phyloP scores from a whole-genome alignment of 2,113 vertebrate genomes.

The Axis porcinus region DNA sequence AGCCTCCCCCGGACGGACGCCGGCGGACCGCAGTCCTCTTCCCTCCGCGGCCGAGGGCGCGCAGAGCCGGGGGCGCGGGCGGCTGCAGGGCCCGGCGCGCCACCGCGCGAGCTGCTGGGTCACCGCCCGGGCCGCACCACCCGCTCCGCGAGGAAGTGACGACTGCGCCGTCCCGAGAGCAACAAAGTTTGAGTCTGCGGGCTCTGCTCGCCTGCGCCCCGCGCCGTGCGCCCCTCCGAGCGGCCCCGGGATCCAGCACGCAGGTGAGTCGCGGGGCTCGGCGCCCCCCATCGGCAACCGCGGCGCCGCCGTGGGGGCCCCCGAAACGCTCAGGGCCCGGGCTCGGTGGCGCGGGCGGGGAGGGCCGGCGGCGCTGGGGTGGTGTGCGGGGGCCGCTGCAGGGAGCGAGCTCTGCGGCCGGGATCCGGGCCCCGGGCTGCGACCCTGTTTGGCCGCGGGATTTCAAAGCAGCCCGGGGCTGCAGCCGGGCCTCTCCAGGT shows the following conservation, averaged over 20 bases:
- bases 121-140: constrained; percentile 68
- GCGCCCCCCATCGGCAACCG: not conserved
- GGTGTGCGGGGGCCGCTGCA: not conserved
- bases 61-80: not conserved
- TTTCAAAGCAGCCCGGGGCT: not conserved
- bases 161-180: constrained; percentile 80
- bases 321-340: not conserved
- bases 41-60: not conserved
- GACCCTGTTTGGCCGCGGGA: not conserved
- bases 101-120: constrained; percentile 70
- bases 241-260: not conserved
- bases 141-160: constrained; percentile 84
- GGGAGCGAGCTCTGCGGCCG: not conserved
- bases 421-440: not conserved
- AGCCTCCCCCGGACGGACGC: not conserved
- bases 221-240: not conserved
- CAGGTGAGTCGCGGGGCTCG: constrained; percentile 42
- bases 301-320: not conserved
- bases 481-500: not conserved
- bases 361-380: not conserved
- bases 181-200: constrained; percentile 78
- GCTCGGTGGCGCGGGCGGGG: not conserved
- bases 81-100: constrained; percentile 49
- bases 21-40: too few species aligned
- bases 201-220: not conserved